Base-by-base conservation (phyloP, 2,113 vertebrate species). In the Festucalex cinctus region DNA sequence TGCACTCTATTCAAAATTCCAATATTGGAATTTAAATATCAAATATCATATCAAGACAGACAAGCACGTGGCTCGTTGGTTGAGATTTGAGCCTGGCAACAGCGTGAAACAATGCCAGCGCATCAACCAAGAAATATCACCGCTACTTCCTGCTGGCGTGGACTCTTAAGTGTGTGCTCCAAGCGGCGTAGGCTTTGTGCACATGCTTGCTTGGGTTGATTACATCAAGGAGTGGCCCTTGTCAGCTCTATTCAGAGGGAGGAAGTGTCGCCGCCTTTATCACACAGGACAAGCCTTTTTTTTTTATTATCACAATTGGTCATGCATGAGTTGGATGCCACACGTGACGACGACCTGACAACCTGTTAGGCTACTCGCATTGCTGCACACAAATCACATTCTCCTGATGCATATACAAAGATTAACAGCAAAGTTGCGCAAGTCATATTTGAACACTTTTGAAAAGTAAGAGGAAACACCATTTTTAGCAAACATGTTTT, bases 221-320 rank as follows among this genome's bases (percentile, higher is more conserved):
- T 74, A 39, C 53, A 43, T 74, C 53, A 66, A 81, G 88, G 85
- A 32, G 84, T 41, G 81, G 78, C 46, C 78, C 71, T 32, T 26
- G 69, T 74, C 66, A 28, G 60, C 73, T 68, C 79, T 88, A 84
- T 85, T 90, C 86, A 83, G 71, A 87, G 86, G 88, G 71, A 87
- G 86, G 88, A 88, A 90, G 81, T 85, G 60, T 74, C 73, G 65
- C 77, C 51, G 63, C 68, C 68, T 77, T 86, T 81, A 89, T 86
- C 83, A 73, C 80, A 78, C 76, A 84, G 61, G 80, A 69, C 78
- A 61, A 80, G 73, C 80, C 60, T 60, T 83, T 83, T 73, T 82
- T 51, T 59, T 20, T 37, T 17, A 61, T 24, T 2, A 35, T 58
- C 35, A 37, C 35, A 37, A 86, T 86, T 82, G 70, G 76, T 76